Conservation (phyloP, 2,797 vertebrate species). For the Enteromius anoplus region DNA sequence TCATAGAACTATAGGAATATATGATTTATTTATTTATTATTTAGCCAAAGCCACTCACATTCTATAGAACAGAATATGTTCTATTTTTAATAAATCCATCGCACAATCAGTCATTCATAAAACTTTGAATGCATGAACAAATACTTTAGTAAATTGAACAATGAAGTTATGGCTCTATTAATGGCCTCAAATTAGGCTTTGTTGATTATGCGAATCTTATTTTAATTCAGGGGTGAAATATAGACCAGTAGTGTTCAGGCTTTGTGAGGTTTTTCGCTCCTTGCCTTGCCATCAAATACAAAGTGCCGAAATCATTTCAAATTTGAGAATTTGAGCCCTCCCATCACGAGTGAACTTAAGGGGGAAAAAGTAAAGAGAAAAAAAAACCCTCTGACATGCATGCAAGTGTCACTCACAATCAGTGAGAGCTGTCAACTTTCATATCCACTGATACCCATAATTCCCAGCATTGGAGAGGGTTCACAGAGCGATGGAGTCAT, state of each 20-base stretch:
- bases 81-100: not conserved
- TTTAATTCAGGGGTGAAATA: not conserved
- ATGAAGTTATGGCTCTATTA: too few relatives aligned
- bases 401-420: slow-evolving; percentile 33
- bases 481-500: slow-evolving; percentile 36
- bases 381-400: slow-evolving; percentile 4
- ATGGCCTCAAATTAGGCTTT: not conserved
- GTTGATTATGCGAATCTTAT: not conserved
- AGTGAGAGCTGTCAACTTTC: slow-evolving; percentile 42
- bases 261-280: not conserved
- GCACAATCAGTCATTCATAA: not conserved
- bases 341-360: slow-evolving; percentile 2
- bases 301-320: too few relatives aligned
- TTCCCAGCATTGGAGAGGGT: slow-evolving; percentile 8
- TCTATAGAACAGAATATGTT: not conserved
- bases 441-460: slow-evolving; percentile 37
- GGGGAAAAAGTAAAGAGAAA: not conserved
- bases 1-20: not conserved
- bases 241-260: not conserved
- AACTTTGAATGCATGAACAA: not conserved
- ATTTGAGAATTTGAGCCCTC: not conserved
- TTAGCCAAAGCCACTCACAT: not conserved
- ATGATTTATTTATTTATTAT: not conserved
- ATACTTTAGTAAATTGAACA: not conserved
- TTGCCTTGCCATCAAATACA: not conserved